A percentile compares a stretch with the other conserved stretches of the same genome.
These are phyloP conservation scores for Catharus bicknelli DNA, from an alignment of 2,113 vertebrate genomes.

Conservation along the genomic window DNA sequence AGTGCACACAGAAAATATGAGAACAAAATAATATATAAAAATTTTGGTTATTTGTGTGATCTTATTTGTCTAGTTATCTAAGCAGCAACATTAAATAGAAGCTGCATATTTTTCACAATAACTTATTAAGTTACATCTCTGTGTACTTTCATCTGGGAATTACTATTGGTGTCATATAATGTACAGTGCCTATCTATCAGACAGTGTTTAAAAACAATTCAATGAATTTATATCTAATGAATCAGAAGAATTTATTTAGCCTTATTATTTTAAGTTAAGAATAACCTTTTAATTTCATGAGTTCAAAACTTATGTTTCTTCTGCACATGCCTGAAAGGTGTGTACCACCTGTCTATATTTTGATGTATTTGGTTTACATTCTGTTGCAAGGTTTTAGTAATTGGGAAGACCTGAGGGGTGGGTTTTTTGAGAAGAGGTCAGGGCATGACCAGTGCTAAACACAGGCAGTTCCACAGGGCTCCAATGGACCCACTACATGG, in stretches of 20 bases:
- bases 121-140: not conserved
- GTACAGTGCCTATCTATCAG: not conserved
- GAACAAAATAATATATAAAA: not conserved
- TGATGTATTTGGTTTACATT: not conserved
- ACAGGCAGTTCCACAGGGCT: accelerated
- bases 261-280: not conserved
- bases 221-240: not conserved
- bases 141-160: not conserved
- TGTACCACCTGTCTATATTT: not conserved
- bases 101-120: not conserved
- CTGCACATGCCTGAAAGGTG: not conserved
- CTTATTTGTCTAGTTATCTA: not conserved
- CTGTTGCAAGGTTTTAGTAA: too few relatives aligned
- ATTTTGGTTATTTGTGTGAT: not conserved
- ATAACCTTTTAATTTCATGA: not conserved
- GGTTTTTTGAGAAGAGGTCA: not conserved
- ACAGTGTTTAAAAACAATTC: not conserved
- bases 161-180: not conserved
- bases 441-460: accelerated
- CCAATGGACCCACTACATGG: not conserved
- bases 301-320: not conserved
- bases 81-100: not conserved
- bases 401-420: not conserved
- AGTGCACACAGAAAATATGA: not conserved
- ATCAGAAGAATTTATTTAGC: not conserved